These are phyloP conservation scores for Epizoanthus ramosus DNA, from an alignment of 92 coral and sea anemone species.

Conservation along the genomic window DNA sequence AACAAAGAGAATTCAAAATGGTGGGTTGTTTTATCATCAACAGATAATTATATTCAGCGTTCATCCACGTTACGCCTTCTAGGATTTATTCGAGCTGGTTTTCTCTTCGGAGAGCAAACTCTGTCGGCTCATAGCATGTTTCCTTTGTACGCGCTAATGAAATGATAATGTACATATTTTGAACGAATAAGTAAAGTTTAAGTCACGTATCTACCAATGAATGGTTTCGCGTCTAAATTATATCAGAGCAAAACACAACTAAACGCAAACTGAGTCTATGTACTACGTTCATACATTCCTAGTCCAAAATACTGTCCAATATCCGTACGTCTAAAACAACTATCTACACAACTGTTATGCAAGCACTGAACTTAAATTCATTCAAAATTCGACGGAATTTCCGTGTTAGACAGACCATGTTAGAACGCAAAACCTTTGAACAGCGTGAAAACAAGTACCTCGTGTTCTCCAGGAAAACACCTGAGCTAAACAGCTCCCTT, in stretches of 20 bases:
- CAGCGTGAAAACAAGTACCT: conserved; percentile 1
- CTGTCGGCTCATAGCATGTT: not conserved
- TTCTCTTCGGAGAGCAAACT: not conserved
- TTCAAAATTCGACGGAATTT: too few relatives aligned
- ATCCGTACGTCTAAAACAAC: too few relatives aligned
- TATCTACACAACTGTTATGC: too few relatives aligned
- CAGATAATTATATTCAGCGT: not conserved
- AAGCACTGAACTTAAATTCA: too few relatives aligned
- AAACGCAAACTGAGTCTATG: not conserved
- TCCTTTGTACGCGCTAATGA: not conserved
- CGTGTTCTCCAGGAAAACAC: conserved; percentile 23
- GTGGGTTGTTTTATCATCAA: not conserved
- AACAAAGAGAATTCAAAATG: not conserved
- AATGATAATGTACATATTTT: not conserved
- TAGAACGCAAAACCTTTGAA: not conserved
- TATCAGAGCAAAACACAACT: not conserved
- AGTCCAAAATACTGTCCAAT: too few relatives aligned
- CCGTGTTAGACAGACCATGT: not conserved
- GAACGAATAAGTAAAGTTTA: not conserved
- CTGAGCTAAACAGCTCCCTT: not conserved
- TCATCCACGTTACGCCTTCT: not conserved
- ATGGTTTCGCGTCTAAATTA: not conserved
- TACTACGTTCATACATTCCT: not conserved
- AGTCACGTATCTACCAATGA: not conserved
- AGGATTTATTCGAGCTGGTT: not conserved